Percentiles rank a stretch among this genome's conserved stretches.
Conservation (phyloP, 2,888 invertebrate species). For the Cinara cedri region DNA sequence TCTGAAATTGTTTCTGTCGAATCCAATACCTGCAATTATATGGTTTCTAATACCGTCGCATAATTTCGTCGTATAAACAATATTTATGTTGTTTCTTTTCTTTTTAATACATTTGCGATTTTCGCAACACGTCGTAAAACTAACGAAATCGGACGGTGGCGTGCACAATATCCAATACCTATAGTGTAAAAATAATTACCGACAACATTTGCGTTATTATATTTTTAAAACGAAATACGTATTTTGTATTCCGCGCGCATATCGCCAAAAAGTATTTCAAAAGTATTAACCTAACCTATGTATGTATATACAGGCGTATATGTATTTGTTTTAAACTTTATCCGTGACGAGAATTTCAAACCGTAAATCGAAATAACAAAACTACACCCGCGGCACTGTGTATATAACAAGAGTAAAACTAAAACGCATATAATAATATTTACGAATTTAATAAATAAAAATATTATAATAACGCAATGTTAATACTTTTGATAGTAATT, state of each 20-base stretch:
- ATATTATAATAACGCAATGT: too few species aligned
- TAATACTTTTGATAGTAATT: too few species aligned
- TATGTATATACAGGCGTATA: neutral
- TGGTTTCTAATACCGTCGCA: too few species aligned
- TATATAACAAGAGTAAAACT: neutral
- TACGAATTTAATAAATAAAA: neutral
- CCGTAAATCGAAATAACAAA: neutral
- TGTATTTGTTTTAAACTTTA: slow-evolving; percentile 34
- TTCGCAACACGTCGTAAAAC: too few species aligned
- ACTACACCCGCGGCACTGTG: neutral
- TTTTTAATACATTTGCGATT: too few species aligned
- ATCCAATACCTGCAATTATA: too few species aligned
- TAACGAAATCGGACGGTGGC: too few species aligned
- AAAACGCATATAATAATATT: neutral
- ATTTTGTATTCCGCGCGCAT: slow-evolving; percentile 28
- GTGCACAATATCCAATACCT: neutral
- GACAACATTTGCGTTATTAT: neutral
- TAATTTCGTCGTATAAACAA: too few species aligned
- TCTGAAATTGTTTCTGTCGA: too few species aligned
- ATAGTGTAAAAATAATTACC: too few species aligned
- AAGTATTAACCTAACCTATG: neutral
- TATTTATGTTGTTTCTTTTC: too few species aligned
- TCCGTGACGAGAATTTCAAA: slow-evolving; percentile 24
- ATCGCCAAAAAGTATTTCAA: neutral
- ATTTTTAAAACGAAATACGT: slow-evolving; percentile 2